Conservation (phyloP, 2,888 invertebrate species). For the Rapana venosa region DNA sequence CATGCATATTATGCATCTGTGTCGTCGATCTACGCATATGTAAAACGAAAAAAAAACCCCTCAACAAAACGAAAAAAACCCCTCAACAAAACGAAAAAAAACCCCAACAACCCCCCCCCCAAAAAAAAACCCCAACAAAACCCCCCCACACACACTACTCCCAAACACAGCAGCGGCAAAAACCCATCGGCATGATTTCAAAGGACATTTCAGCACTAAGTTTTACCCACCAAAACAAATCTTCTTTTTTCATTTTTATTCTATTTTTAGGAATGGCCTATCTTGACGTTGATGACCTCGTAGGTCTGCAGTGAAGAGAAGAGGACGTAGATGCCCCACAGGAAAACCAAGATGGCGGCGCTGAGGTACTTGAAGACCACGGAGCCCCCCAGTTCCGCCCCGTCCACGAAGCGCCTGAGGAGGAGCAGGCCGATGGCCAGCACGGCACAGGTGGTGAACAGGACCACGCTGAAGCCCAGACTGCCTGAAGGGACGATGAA, state of each 20-base stretch:
- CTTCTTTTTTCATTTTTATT: neutral
- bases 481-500: conserved; percentile 70
- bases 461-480: conserved; percentile 80
- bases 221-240: neutral
- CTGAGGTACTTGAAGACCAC: conserved; percentile 74
- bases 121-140: too few relatives aligned
- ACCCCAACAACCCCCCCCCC: too few relatives aligned
- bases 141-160: neutral
- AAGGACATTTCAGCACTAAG: neutral
- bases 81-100: too few relatives aligned
- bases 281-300: conserved; percentile 48
- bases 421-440: conserved; percentile 79
- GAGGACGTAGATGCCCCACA: conserved; percentile 81
- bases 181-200: neutral
- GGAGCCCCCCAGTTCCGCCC: conserved; percentile 81
- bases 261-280: conserved; percentile 25
- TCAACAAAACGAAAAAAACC: too few relatives aligned
- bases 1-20: too few relatives aligned
- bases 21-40: too few relatives aligned
- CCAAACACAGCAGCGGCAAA: neutral
- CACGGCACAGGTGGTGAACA: conserved; percentile 80
- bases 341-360: conserved; percentile 76
- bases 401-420: conserved; percentile 75
- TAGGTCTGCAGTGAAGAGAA: conserved; percentile 72
- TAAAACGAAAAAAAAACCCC: too few relatives aligned